A percentile compares a stretch with the other conserved stretches of the same genome.
Evolutionary conservation across 2,113 vertebrate genomes (phyloP).

Genomic region (Leucopsar rothschildi): DNA sequence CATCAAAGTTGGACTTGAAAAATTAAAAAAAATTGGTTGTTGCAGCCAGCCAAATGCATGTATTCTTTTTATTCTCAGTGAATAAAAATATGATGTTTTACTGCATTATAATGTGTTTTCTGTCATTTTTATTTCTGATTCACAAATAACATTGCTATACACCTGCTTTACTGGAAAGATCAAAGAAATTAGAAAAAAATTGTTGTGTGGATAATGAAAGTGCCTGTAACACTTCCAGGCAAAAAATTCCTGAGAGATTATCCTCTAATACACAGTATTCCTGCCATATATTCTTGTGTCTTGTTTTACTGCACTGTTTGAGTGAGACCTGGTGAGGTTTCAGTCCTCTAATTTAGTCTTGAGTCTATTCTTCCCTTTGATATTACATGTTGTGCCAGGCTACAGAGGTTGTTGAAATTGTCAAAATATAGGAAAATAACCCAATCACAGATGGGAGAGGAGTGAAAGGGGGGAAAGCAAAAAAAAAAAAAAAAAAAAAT

Average conservation of each 20-base stretch:
- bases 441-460: neutral
- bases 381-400: constrained; percentile 16
- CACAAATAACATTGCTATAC: neutral
- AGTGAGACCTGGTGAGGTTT: constrained; percentile 12
- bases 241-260: neutral
- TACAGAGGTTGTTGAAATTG: constrained; percentile 13
- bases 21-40: neutral
- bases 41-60: neutral
- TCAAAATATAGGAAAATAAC: neutral
- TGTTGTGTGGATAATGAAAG: neutral
- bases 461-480: neutral
- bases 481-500: neutral
- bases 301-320: constrained; percentile 25
- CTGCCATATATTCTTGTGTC: neutral
- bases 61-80: neutral
- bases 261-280: neutral
- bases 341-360: constrained; percentile 24
- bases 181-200: neutral
- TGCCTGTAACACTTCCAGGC: neutral
- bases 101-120: neutral
- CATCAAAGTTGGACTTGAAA: neutral
- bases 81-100: neutral
- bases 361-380: constrained; percentile 39
- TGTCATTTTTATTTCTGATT: neutral
- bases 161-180: neutral